Evolutionary conservation across 2,797 vertebrate species (phyloP).

Genomic region (Bradypodion ventrale): DNA sequence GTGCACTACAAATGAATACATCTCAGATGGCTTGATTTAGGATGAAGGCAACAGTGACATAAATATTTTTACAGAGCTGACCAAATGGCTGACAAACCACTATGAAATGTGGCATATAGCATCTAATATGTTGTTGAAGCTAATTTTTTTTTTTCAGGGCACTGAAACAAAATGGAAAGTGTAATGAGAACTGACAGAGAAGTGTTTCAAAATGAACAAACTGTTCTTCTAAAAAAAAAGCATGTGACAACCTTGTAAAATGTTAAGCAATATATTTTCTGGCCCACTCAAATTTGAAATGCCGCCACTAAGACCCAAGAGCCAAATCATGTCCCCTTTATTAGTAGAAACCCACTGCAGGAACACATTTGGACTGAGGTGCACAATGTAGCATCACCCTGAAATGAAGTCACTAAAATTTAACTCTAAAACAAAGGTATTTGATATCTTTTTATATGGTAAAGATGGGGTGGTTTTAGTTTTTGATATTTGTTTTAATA

Average conservation of each 20-base stretch:
- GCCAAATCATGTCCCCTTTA: background rate
- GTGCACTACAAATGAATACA: background rate
- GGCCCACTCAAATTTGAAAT: background rate
- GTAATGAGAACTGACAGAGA: slow-evolving; percentile 42
- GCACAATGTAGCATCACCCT: background rate
- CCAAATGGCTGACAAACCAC: background rate
- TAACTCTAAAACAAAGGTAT: background rate
- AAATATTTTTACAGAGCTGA: background rate
- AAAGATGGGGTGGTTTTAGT: no score
- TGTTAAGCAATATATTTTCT: no score
- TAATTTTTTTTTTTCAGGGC: slow-evolving; percentile 18
- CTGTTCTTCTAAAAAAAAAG: slow-evolving; percentile 1
- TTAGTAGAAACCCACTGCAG: background rate
- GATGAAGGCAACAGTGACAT: slow-evolving; percentile 9
- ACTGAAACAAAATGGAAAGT: slow-evolving; percentile 47
- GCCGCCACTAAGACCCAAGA: no score
- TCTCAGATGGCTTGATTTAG: background rate
- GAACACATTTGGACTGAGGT: background rate
- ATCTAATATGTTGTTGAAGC: background rate
- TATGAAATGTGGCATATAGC: background rate
- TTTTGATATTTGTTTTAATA: no score
- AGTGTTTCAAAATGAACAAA: slow-evolving; percentile 50
- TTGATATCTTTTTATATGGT: no score
- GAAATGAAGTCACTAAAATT: background rate
- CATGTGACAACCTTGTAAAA: background rate